Evolutionary conservation across 2,888 invertebrate species (phyloP).

Genomic region (Rhagium mordax): DNA sequence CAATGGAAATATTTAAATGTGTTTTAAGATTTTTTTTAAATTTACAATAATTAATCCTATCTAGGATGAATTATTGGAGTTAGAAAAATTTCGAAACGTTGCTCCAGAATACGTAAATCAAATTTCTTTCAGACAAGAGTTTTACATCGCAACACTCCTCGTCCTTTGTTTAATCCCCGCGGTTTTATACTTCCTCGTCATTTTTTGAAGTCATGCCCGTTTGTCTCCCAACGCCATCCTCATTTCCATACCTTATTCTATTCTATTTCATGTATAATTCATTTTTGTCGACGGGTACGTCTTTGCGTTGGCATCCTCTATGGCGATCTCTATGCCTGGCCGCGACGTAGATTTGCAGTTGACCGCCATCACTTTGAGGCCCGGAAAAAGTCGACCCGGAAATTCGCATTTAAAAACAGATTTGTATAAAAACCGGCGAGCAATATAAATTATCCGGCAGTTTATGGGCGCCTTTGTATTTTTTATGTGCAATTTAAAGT

Average conservation of each 20-base stretch:
- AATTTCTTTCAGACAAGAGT: no score
- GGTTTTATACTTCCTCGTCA: conserved; percentile 41
- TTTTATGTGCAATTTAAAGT: no score
- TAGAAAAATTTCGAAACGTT: no score
- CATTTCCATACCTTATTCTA: conserved; percentile 68
- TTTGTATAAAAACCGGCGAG: not conserved
- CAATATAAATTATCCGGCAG: not conserved
- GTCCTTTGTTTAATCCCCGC: conserved; percentile 17
- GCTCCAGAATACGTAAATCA: no score
- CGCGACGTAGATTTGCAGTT: conserved; percentile 30
- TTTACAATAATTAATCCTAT: no score
- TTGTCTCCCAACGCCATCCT: conserved; percentile 58
- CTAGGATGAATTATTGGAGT: no score
- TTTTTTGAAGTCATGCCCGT: conserved; percentile 52
- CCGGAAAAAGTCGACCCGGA: not conserved
- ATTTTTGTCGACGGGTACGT: conserved; percentile 62
- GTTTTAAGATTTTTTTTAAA: no score
- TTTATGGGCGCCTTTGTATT: not conserved
- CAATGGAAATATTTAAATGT: no score
- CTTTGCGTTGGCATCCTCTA: conserved; percentile 42
- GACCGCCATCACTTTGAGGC: conserved; percentile 17
- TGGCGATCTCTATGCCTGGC: conserved; percentile 42
- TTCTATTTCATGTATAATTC: conserved; percentile 68
- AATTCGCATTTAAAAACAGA: not conserved
- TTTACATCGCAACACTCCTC: no score